Conservation (phyloP, 1,140 invertebrate genomes). For the Apocrypta bakeri region DNA sequence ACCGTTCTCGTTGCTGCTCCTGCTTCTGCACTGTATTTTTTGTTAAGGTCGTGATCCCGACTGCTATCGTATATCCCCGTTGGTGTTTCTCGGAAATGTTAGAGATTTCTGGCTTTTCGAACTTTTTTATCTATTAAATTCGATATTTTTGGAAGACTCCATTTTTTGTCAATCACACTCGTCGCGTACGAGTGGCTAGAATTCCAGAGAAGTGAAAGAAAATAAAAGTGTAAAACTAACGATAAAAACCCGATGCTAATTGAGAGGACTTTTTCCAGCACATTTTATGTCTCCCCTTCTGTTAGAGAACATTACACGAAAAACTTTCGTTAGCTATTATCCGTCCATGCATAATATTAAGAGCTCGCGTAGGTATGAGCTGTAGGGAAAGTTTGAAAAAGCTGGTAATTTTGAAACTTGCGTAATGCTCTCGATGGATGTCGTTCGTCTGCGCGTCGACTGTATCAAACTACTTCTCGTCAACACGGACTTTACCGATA, state of each 20-base stretch:
- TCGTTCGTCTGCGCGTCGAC: neutral
- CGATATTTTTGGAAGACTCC: neutral
- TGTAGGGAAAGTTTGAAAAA: neutral
- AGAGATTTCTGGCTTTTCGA: too few species aligned
- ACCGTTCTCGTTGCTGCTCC: too few species aligned
- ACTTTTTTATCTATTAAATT: neutral
- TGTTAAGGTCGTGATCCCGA: neutral
- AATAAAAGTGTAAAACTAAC: neutral
- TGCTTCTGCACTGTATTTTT: neutral
- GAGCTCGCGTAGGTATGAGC: neutral
- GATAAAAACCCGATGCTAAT: neutral
- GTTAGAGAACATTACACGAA: neutral
- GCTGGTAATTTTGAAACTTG: neutral
- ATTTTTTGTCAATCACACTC: neutral
- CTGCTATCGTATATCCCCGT: neutral
- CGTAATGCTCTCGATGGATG: neutral
- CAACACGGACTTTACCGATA: neutral
- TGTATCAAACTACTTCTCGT: neutral
- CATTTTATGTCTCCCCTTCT: neutral
- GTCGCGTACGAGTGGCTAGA: neutral
- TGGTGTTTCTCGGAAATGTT: neutral
- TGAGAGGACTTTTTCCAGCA: neutral
- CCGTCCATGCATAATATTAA: conserved; percentile 44
- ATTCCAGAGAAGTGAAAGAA: neutral
- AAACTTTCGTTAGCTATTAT: conserved; percentile 36